Evolutionary conservation across 2,113 vertebrate species (phyloP).

Genomic region (Nestor notabilis): DNA sequence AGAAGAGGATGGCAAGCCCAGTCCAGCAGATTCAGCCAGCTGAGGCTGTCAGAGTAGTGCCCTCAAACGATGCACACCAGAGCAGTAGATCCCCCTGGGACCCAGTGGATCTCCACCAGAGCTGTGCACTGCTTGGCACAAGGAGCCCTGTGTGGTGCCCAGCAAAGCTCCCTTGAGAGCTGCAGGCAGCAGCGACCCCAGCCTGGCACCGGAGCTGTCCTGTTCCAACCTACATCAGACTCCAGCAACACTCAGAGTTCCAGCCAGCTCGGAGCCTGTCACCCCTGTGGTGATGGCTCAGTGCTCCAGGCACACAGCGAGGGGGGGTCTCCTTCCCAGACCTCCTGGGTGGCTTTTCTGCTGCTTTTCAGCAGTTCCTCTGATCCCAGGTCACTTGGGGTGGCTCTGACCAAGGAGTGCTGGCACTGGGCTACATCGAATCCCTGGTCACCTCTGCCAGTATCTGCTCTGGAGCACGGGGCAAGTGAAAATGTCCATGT

Average conservation of each 20-base stretch:
- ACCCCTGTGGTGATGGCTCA: fast-evolving
- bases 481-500: neutral
- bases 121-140: neutral
- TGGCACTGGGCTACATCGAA: neutral
- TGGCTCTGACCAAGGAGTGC: fast-evolving
- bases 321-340: no score
- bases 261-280: neutral
- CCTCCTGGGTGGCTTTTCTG: neutral
- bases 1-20: neutral
- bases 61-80: neutral
- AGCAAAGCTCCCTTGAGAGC: neutral
- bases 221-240: neutral
- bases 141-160: fast-evolving
- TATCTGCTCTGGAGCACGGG: neutral
- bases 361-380: neutral
- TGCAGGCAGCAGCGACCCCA: neutral
- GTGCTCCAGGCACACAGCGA: neutral
- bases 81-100: neutral
- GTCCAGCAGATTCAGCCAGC: neutral
- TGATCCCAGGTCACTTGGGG: neutral
- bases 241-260: neutral
- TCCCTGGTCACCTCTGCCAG: neutral
- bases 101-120: neutral
- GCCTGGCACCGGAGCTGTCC: neutral
- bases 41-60: neutral